Evolutionary conservation across 2,113 vertebrate genomes (phyloP).

Genomic region (Rhombomys opimus): DNA sequence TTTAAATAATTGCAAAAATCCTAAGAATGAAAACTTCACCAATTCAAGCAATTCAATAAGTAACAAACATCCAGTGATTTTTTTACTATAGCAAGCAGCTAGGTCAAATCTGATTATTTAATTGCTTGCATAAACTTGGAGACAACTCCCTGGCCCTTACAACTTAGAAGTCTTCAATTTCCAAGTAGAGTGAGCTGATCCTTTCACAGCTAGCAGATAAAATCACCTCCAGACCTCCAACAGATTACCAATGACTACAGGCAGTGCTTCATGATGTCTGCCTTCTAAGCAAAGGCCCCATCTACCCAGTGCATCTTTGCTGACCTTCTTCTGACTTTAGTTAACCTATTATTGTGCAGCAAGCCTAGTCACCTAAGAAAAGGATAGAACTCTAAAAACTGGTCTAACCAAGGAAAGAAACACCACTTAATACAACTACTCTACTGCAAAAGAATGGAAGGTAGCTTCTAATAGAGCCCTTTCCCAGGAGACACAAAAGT

Average conservation of each 20-base stretch:
- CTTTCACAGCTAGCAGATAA: conserved; percentile 61
- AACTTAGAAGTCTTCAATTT: conserved; percentile 48
- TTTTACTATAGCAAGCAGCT: conserved; percentile 25
- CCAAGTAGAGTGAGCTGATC: conserved; percentile 48
- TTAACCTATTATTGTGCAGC: conserved; percentile 84
- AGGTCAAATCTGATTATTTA: conserved; percentile 16
- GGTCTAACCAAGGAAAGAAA: conserved; percentile 79
- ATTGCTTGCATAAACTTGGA: conserved; percentile 26
- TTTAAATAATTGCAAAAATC: conserved; percentile 56
- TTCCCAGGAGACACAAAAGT: conserved; percentile 42
- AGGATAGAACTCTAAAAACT: conserved; percentile 72
- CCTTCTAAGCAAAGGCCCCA: conserved; percentile 74
- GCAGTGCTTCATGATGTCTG: conserved; percentile 52
- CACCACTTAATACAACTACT: conserved; percentile 59
- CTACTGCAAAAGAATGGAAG: conserved; percentile 31
- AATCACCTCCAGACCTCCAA: conserved; percentile 43
- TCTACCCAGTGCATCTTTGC: conserved; percentile 81
- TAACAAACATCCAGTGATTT: not conserved
- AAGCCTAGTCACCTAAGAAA: conserved; percentile 82
- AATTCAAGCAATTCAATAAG: conserved; percentile 48
- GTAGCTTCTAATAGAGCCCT: conserved; percentile 11
- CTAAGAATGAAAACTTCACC: conserved; percentile 24
- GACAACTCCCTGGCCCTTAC: conserved; percentile 36
- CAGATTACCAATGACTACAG: conserved; percentile 34
- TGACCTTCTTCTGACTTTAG: conserved; percentile 82